Evolutionary conservation across 2,113 vertebrate genomes (phyloP).

Genomic region (human): GRCh38 chr13:98937001-98937500

Average conservation of each 20-base stretch:
- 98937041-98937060: background rate
- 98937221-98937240: background rate
- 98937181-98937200: background rate
- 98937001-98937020: background rate
- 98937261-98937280: constrained; percentile 1
- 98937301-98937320: background rate
- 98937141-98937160: background rate
- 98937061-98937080: background rate
- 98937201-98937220: background rate
- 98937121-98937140: background rate
- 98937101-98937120: background rate
- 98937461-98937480: background rate
- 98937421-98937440: background rate
- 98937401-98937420: too few species aligned
- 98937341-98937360: background rate
- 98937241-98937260: background rate
- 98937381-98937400: too few species aligned
- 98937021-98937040: constrained; percentile 25
- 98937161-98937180: background rate
- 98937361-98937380: too few species aligned
- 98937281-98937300: background rate
- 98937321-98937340: background rate
- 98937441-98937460: background rate
- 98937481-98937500: background rate
- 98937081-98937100: too few species aligned